Evolutionary conservation across 2,113 vertebrate genomes (phyloP).

Genomic region (Dasypus novemcinctus): DNA sequence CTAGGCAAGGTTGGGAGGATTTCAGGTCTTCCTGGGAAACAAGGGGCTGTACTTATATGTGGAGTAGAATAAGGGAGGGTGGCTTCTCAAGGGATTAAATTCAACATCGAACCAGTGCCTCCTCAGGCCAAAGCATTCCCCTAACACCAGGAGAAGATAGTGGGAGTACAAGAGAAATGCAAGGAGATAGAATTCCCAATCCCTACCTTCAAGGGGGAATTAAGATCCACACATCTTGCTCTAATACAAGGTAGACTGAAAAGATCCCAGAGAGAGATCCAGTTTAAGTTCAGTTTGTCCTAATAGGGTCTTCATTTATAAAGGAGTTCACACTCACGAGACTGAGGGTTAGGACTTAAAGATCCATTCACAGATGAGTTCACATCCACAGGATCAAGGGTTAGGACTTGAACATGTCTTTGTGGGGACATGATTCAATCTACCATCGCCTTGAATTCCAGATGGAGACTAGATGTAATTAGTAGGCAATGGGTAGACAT

Average conservation of each 20-base stretch:
- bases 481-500: background rate
- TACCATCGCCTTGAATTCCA: background rate
- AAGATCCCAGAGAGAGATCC: background rate
- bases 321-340: too few relatives aligned
- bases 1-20: background rate
- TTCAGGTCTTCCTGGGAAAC: background rate
- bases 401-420: too few relatives aligned
- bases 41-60: background rate
- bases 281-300: too few relatives aligned
- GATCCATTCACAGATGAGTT: too few relatives aligned
- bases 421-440: too few relatives aligned
- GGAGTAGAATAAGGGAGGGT: background rate
- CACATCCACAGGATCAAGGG: too few relatives aligned
- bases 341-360: too few relatives aligned
- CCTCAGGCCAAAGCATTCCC: background rate
- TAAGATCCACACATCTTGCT: background rate
- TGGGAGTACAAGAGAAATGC: background rate
- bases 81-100: background rate
- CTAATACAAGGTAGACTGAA: background rate
- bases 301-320: too few relatives aligned
- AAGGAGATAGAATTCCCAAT: background rate
- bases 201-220: background rate
- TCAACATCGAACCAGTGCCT: background rate
- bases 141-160: background rate
- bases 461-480: background rate